Conservation (phyloP, 2,888 invertebrate genomes). For the Lutraria lutraria region DNA sequence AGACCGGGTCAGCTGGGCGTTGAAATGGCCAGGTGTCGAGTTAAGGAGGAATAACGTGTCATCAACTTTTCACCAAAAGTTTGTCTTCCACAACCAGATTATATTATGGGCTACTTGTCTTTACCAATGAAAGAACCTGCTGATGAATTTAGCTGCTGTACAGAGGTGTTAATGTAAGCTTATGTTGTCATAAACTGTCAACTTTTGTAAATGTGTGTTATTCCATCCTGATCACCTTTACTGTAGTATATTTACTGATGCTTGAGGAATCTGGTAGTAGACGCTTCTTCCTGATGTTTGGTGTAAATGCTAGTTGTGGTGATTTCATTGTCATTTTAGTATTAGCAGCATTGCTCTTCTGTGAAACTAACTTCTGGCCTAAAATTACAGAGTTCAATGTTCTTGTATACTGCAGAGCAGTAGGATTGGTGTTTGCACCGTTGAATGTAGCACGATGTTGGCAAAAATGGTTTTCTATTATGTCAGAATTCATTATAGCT, state of each 20-base stretch:
- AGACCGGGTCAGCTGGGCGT: neutral
- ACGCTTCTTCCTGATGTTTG: too few species aligned
- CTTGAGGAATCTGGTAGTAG: too few species aligned
- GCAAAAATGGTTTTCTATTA: conserved; percentile 15
- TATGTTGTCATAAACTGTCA: too few species aligned
- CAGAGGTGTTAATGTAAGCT: too few species aligned
- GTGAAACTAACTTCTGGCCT: conserved; percentile 19
- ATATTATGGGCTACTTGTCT: too few species aligned
- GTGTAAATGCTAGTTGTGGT: conserved; percentile 5
- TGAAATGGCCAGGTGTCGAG: neutral
- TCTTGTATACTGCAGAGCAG: conserved; percentile 15
- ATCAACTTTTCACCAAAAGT: neutral
- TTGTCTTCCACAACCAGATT: neutral
- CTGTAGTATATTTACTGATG: too few species aligned
- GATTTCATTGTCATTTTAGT: conserved; percentile 15
- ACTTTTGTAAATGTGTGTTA: too few species aligned
- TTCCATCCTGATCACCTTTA: too few species aligned
- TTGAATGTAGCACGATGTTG: conserved; percentile 7
- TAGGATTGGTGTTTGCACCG: too few species aligned
- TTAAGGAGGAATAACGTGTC: neutral
- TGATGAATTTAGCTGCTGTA: too few species aligned
- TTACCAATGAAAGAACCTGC: too few species aligned
- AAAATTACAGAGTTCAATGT: conserved; percentile 8
- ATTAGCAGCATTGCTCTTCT: neutral
- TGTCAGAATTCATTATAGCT: conserved; percentile 26